Evolutionary conservation across 2,797 vertebrate species (phyloP).

Genomic region (Microtus obscurus): DNA sequence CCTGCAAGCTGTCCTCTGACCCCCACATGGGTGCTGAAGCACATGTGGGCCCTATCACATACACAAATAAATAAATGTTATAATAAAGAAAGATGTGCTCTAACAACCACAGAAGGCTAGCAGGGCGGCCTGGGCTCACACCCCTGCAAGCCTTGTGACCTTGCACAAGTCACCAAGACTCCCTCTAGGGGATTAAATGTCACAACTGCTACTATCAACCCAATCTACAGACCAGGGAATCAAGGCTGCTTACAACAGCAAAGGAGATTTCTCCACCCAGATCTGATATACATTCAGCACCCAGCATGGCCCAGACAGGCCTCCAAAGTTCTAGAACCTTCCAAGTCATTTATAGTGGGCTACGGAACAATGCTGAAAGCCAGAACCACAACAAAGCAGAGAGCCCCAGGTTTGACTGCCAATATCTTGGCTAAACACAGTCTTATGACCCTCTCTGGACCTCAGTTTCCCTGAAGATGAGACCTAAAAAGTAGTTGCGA

Average conservation of each 20-base stretch:
- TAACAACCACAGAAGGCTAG: no score
- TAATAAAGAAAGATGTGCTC: background rate
- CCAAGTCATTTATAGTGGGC: background rate
- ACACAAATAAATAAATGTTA: background rate
- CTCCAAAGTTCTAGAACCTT: slow-evolving; percentile 27
- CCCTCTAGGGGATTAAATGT: no score
- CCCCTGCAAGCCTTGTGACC: background rate
- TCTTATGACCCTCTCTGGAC: background rate
- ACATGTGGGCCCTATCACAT: background rate
- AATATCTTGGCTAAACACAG: background rate
- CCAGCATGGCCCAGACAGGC: background rate
- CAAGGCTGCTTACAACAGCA: background rate
- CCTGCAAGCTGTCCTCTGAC: no score
- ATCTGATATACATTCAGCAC: background rate
- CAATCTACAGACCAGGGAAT: background rate
- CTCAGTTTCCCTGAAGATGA: background rate
- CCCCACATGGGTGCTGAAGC: background rate
- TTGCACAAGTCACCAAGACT: background rate
- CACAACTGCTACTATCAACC: fast-evolving
- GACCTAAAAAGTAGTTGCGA: background rate
- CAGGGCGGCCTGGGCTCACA: background rate
- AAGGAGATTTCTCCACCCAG: background rate
- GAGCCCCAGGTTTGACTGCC: background rate
- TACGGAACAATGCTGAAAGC: background rate
- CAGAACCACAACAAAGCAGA: no score